Percentiles rank a stretch among this genome's conserved stretches.
Evolutionary conservation across 2,797 vertebrate genomes (phyloP).

Genomic region (Coregonus sp.): DNA sequence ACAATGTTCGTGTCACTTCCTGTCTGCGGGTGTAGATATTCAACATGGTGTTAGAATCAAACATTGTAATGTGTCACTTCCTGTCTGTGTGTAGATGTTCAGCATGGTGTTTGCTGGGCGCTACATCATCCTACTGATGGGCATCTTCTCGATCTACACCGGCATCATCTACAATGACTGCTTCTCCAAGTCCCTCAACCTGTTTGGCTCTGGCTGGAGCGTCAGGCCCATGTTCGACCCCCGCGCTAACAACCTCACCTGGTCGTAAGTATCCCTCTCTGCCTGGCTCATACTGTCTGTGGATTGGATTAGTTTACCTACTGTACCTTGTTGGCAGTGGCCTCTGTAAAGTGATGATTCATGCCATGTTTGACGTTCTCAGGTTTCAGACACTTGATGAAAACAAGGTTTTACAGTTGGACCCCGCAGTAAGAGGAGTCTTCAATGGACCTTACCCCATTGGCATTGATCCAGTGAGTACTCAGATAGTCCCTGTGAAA

Average conservation of each 20-base stretch:
- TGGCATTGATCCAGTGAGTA: slow-evolving; percentile 92
- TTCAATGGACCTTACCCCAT: slow-evolving; percentile 93
- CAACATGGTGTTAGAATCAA: too few species aligned
- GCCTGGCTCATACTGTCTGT: background rate
- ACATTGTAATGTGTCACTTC: too few species aligned
- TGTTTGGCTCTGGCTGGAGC: slow-evolving; percentile 94
- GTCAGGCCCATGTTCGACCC: slow-evolving; percentile 88
- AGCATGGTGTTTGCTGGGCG: slow-evolving; percentile 92
- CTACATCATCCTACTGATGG: slow-evolving; percentile 98
- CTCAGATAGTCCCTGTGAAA: background rate
- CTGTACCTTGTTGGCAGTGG: too few species aligned
- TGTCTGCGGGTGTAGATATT: too few species aligned
- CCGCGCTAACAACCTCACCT: slow-evolving; percentile 70
- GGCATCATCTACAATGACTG: slow-evolving; percentile 99
- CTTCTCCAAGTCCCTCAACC: slow-evolving; percentile 95
- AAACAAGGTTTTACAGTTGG: slow-evolving; percentile 82
- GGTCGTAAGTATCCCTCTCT: slow-evolving; percentile 83
- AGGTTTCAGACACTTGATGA: slow-evolving; percentile 77
- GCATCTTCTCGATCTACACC: slow-evolving; percentile 93
- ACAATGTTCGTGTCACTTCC: slow-evolving; percentile 71
- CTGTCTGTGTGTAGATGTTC: slow-evolving; percentile 82
- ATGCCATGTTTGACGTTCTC: slow-evolving; percentile 5
- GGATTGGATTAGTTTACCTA: background rate
- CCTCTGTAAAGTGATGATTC: background rate
- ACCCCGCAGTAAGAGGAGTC: slow-evolving; percentile 85